phyloP scores from a whole-genome alignment of 2,113 vertebrate species.

The Misgurnus mizolepis region DNA sequence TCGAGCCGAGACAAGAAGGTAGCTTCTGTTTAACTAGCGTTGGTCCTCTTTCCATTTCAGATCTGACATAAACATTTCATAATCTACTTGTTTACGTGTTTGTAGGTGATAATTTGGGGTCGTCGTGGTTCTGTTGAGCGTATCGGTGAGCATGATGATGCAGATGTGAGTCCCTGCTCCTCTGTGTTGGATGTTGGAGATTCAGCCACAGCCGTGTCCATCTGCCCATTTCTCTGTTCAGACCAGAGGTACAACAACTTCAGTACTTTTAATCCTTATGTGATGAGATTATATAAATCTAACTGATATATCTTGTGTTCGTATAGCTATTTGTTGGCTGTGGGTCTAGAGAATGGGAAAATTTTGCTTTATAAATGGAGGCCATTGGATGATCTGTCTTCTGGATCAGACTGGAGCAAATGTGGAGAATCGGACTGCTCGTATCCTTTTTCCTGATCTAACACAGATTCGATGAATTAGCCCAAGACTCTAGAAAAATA shows the following conservation, averaged over 20 bases:
- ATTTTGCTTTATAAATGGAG: conserved; percentile 87
- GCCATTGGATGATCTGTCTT: conserved; percentile 65
- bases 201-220: conserved; percentile 86
- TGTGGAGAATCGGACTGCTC: conserved; percentile 76
- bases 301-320: neutral
- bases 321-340: conserved; percentile 83
- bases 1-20: conserved; percentile 97
- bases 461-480: too few species aligned
- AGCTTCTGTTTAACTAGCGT: conserved; percentile 18
- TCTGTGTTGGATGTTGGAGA: conserved; percentile 86
- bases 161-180: conserved; percentile 79
- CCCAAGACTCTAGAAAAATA: neutral
- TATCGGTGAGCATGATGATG: conserved; percentile 51
- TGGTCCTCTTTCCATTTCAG: neutral
- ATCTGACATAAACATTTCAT: neutral
- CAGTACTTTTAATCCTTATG: neutral
- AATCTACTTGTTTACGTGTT: conserved; percentile 35
- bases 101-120: conserved; percentile 92
- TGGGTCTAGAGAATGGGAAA: conserved; percentile 87
- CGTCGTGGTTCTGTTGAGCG: conserved; percentile 63
- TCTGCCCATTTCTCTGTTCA: conserved; percentile 75
- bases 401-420: conserved; percentile 78
- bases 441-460: conserved; percentile 74
- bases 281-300: neutral
- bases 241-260: conserved; percentile 74